A percentile compares a stretch with the other conserved stretches of the same genome.
Conservation (phyloP, 1,140 invertebrate genomes). For the Pteromalus puparum region DNA sequence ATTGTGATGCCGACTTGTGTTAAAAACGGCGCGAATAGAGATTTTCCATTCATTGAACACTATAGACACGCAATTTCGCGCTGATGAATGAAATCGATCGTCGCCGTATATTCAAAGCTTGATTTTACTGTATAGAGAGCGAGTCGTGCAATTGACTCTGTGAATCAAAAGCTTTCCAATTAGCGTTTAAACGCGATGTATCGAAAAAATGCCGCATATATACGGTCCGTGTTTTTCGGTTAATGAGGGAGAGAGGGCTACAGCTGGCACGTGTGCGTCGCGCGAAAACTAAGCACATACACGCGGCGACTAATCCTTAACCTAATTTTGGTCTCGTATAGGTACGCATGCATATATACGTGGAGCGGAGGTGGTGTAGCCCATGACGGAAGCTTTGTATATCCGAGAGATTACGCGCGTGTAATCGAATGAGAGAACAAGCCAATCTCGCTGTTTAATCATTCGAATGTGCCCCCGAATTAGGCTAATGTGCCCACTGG, state of each 20-base stretch:
- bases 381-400: neutral
- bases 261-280: too few relatives aligned
- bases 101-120: neutral
- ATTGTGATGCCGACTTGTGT: too few relatives aligned
- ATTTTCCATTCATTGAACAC: too few relatives aligned
- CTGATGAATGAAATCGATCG: neutral
- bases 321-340: neutral
- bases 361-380: too few relatives aligned
- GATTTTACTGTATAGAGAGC: too few relatives aligned
- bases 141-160: too few relatives aligned
- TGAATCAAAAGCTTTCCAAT: neutral
- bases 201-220: too few relatives aligned
- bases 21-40: too few relatives aligned
- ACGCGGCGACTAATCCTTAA: neutral
- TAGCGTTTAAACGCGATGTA: too few relatives aligned
- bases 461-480: neutral
- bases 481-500: neutral
- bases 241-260: too few relatives aligned
- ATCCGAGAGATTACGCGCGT: neutral
- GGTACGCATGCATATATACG: too few relatives aligned
- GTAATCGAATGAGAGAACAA: slow-evolving; percentile 5
- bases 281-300: neutral
- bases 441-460: neutral
- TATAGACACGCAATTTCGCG: neutral
- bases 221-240: too few relatives aligned